Evolutionary conservation across 2,888 invertebrate species (phyloP).

Genomic region (Hydriomena furcata): DNA sequence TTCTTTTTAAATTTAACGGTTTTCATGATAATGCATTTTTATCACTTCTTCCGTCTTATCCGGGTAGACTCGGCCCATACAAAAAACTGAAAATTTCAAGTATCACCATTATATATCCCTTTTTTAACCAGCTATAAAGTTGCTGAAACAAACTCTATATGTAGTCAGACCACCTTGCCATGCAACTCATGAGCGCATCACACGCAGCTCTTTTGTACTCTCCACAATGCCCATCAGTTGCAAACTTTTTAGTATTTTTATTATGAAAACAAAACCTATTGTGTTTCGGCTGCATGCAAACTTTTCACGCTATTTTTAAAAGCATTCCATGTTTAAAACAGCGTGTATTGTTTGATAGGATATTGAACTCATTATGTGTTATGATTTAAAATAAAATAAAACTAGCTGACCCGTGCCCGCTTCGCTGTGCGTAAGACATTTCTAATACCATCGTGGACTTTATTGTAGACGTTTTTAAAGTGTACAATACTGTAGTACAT

Average conservation of each 20-base stretch:
- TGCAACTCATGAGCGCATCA: constrained; percentile 37
- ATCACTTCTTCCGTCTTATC: no score
- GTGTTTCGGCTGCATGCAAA: constrained; percentile 35
- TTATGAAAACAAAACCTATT: constrained; percentile 47
- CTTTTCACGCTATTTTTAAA: constrained; percentile 32
- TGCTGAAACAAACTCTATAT: neutral
- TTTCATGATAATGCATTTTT: no score
- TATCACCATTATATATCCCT: no score
- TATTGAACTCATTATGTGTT: constrained; percentile 17
- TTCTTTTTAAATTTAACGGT: no score
- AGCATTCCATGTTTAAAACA: constrained; percentile 23
- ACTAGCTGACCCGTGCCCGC: no score
- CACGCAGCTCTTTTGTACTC: constrained; percentile 44
- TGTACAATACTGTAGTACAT: no score
- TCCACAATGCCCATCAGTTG: constrained; percentile 47
- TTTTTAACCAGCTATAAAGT: no score
- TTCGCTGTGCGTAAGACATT: no score
- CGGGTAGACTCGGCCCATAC: no score
- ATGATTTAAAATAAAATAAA: neutral
- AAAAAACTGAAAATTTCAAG: no score
- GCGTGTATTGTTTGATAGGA: constrained; percentile 15
- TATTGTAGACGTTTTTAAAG: no score
- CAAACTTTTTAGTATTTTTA: constrained; percentile 52
- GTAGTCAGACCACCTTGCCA: neutral
- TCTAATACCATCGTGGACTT: no score